These are phyloP conservation scores for Himalopsyche japonica DNA, from an alignment of 2,888 invertebrate species.

Conservation along the genomic window DNA sequence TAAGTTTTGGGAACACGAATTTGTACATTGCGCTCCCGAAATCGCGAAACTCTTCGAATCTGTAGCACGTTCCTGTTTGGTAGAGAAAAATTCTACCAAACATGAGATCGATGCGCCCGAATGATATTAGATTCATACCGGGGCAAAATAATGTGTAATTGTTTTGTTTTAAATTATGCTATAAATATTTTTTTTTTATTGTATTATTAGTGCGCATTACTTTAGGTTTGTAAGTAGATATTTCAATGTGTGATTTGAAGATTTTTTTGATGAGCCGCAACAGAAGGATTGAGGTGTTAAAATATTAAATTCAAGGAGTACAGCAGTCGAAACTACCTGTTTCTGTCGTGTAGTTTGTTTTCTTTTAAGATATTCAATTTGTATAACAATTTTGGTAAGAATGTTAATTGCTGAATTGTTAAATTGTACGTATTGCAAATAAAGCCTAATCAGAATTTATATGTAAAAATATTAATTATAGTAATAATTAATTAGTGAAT, in stretches of 20 bases:
- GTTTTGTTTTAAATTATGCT: neutral
- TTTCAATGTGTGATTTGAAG: neutral
- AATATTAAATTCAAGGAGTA: neutral
- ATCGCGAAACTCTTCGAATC: constrained; percentile 99
- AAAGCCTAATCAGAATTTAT: neutral
- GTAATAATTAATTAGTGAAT: neutral
- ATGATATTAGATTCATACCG: constrained; percentile 49
- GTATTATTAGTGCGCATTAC: neutral
- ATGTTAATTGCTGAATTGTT: neutral
- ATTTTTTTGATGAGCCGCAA: neutral
- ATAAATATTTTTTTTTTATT: neutral
- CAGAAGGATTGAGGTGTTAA: neutral
- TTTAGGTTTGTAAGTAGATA: neutral
- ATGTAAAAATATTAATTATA: neutral
- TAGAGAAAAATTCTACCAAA: constrained; percentile 70
- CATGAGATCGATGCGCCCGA: constrained; percentile 70
- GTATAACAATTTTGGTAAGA: neutral
- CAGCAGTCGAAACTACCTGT: neutral
- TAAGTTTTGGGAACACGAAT: constrained; percentile 99
- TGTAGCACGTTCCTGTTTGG: constrained; percentile 94
- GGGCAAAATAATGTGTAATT: neutral
- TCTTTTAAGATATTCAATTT: neutral
- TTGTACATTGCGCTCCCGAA: constrained; percentile 99
- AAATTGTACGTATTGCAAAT: neutral
- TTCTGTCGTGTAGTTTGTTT: neutral